Evolutionary conservation across 2,888 invertebrate species (phyloP).

Genomic region (Melinaea menophilus): DNA sequence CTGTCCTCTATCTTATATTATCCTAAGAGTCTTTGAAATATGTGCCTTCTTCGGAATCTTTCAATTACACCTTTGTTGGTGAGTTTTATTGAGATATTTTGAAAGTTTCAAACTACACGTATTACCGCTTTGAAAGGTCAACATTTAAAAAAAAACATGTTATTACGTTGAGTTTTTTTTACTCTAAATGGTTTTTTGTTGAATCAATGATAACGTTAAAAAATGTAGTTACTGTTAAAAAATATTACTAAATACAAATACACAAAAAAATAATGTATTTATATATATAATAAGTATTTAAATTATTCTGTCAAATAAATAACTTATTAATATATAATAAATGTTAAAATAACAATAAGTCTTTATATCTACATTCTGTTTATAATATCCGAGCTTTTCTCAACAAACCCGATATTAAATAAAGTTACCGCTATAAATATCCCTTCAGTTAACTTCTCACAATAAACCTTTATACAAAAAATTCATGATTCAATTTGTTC

Average conservation of each 20-base stretch:
- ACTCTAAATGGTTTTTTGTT: too few relatives aligned
- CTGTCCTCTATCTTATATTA: slow-evolving; percentile 80
- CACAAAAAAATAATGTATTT: too few relatives aligned
- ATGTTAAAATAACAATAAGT: not conserved
- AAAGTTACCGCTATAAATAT: slow-evolving; percentile 77
- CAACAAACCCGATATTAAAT: slow-evolving; percentile 71
- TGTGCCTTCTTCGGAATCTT: slow-evolving; percentile 76
- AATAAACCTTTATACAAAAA: slow-evolving; percentile 23
- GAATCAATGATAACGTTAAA: too few relatives aligned
- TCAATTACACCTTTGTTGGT: slow-evolving; percentile 72
- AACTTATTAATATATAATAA: too few relatives aligned
- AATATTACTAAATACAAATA: too few relatives aligned
- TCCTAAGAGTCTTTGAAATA: slow-evolving; percentile 75
- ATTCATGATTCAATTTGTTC: slow-evolving; percentile 1
- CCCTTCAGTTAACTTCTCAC: slow-evolving; percentile 70
- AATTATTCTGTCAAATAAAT: too few relatives aligned
- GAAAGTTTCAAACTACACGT: slow-evolving; percentile 21
- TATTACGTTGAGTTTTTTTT: too few relatives aligned
- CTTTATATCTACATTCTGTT: not conserved
- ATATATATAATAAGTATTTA: too few relatives aligned
- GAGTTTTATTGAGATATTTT: slow-evolving; percentile 42
- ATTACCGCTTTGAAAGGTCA: too few relatives aligned
- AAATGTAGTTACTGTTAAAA: too few relatives aligned
- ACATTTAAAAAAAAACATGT: too few relatives aligned
- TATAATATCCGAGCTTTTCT: slow-evolving; percentile 19